Percentiles rank a stretch among this genome's conserved stretches.
Conservation (phyloP, 1,140 invertebrate species). For the Nylanderia fulva region DNA sequence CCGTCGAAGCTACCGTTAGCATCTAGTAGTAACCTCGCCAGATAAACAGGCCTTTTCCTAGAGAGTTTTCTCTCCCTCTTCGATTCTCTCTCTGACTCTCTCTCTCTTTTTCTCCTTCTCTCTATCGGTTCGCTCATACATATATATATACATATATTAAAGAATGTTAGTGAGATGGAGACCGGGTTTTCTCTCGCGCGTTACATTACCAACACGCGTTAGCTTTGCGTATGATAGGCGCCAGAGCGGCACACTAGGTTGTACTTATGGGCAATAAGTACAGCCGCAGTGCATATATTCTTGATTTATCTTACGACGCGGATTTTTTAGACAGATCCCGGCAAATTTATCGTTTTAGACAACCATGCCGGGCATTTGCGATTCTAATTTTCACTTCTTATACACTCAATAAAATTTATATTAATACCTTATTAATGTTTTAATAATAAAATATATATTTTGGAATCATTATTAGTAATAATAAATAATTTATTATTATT, state of each 20-base stretch:
- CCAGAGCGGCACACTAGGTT: constrained; percentile 18
- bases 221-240: constrained; percentile 32
- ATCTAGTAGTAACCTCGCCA: constrained; percentile 58
- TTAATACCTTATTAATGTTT: background rate
- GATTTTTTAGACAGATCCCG: constrained; percentile 4
- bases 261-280: constrained; percentile 41
- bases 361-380: background rate
- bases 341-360: background rate
- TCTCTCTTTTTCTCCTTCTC: too few species aligned
- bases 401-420: background rate
- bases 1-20: constrained; percentile 77
- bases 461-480: too few species aligned
- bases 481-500: too few species aligned
- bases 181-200: background rate
- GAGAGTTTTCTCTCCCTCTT: constrained; percentile 17
- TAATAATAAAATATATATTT: too few species aligned
- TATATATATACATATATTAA: background rate
- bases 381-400: background rate
- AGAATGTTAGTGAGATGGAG: constrained; percentile 12
- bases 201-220: constrained; percentile 5
- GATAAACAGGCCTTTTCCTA: constrained; percentile 57
- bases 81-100: too few species aligned
- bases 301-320: constrained; percentile 37
- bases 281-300: background rate
- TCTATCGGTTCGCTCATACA: constrained; percentile 20